These are phyloP conservation scores for Alces alces DNA, from an alignment of 2,113 vertebrate species.

Conservation along the genomic window DNA sequence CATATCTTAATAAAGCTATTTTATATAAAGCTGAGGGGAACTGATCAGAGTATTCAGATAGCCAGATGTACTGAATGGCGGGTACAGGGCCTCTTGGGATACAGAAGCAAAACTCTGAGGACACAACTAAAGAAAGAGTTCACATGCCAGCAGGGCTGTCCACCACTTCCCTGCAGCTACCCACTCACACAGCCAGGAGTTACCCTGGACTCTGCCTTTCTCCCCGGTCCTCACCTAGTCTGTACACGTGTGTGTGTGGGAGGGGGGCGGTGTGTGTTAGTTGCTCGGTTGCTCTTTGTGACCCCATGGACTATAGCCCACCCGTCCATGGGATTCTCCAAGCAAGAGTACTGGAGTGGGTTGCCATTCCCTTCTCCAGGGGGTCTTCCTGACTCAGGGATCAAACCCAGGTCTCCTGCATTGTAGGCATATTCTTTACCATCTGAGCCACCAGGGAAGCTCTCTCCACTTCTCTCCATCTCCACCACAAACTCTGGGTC, in stretches of 20 bases:
- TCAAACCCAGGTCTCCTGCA: not conserved
- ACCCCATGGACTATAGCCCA: not conserved
- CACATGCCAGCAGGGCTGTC: not conserved
- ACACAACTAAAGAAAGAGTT: not conserved
- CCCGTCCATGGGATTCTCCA: not conserved
- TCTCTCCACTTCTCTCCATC: not conserved
- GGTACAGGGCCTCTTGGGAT: not conserved
- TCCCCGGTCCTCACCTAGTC: not conserved
- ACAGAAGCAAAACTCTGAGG: not conserved
- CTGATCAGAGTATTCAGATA: not conserved
- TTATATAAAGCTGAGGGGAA: not conserved
- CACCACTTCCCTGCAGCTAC: not conserved
- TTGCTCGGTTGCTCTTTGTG: not conserved
- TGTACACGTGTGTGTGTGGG: not conserved
- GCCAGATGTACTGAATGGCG: not conserved
- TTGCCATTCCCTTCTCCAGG: not conserved
- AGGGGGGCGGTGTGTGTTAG: not conserved
- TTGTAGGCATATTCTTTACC: not conserved
- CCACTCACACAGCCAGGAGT: not conserved
- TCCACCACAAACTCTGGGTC: not conserved
- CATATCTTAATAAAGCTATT: not conserved
- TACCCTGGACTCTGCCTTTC: not conserved
- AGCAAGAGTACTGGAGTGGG: not conserved
- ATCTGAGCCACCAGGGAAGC: not conserved
- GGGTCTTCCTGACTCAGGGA: not conserved